Percentiles rank a stretch among this genome's conserved stretches.
Conservation (phyloP, 1,140 invertebrate species). For the Holotrichia oblita region DNA sequence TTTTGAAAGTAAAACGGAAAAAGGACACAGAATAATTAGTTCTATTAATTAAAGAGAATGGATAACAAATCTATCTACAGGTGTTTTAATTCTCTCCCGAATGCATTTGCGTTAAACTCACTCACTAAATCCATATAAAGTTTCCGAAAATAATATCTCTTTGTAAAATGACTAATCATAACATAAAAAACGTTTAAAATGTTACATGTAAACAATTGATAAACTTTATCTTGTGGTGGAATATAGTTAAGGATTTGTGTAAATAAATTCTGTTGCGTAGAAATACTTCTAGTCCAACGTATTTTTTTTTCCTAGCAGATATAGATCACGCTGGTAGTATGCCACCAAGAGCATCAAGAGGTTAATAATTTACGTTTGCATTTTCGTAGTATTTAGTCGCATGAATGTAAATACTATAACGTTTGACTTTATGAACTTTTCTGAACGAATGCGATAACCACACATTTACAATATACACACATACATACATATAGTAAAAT, state of each 20-base stretch:
- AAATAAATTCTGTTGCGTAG: background rate
- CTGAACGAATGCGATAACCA: background rate
- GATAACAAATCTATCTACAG: background rate
- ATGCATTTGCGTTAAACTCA: background rate
- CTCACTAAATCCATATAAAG: background rate
- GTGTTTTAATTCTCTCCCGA: background rate
- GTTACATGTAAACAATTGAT: constrained; percentile 21
- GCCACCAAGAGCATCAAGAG: background rate
- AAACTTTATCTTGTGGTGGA: background rate
- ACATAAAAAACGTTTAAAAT: background rate
- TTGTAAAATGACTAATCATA: background rate
- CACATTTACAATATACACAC: background rate
- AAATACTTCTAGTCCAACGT: background rate
- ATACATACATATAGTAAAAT: background rate
- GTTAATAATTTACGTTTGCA: background rate
- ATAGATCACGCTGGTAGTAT: background rate
- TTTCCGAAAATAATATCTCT: background rate
- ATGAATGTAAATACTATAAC: background rate
- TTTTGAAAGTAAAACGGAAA: too few relatives aligned
- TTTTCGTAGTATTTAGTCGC: background rate
- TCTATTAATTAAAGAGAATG: background rate
- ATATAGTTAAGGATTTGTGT: constrained; percentile 1
- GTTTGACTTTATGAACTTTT: constrained; percentile 3
- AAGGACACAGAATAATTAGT: background rate
- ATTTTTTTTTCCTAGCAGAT: background rate